These are phyloP conservation scores for Clarias platycephalus DNA, from an alignment of 2,797 vertebrate species.

Conservation along the genomic window DNA sequence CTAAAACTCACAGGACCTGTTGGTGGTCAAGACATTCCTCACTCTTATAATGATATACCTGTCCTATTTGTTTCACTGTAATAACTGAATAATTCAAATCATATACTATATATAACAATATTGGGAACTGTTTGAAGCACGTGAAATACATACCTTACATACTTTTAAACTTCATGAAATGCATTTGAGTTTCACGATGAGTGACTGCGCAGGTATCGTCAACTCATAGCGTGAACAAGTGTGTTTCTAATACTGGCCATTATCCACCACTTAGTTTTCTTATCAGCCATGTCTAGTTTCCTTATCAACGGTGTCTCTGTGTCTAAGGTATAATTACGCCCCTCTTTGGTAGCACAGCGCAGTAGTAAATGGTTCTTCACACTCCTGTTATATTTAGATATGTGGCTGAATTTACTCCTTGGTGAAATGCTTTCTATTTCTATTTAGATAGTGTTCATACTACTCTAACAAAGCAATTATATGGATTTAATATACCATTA, in stretches of 20 bases:
- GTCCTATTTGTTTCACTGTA: background rate
- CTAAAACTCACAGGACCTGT: slow-evolving; percentile 13
- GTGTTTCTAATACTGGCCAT: slow-evolving; percentile 26
- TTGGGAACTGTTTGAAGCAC: background rate
- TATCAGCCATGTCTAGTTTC: slow-evolving; percentile 40
- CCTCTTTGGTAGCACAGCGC: slow-evolving; percentile 42
- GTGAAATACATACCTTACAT: background rate
- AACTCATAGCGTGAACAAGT: slow-evolving; percentile 5
- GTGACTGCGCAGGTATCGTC: background rate
- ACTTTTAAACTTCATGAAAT: background rate
- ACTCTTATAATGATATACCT: background rate
- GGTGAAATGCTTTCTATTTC: slow-evolving; percentile 29
- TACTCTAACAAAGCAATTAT: background rate
- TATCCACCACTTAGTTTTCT: slow-evolving; percentile 36
- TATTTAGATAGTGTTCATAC: background rate
- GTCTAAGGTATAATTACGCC: slow-evolving; percentile 22
- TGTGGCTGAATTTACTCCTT: slow-evolving; percentile 45
- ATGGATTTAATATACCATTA: background rate
- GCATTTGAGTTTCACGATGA: background rate
- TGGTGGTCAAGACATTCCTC: background rate
- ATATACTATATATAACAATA: background rate
- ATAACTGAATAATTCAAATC: background rate
- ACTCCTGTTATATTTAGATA: slow-evolving; percentile 54
- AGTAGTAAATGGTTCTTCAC: slow-evolving; percentile 37
- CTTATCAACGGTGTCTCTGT: slow-evolving; percentile 2